These are phyloP conservation scores for Oxyura jamaicensis DNA, from an alignment of 2,113 vertebrate species.

Conservation along the genomic window DNA sequence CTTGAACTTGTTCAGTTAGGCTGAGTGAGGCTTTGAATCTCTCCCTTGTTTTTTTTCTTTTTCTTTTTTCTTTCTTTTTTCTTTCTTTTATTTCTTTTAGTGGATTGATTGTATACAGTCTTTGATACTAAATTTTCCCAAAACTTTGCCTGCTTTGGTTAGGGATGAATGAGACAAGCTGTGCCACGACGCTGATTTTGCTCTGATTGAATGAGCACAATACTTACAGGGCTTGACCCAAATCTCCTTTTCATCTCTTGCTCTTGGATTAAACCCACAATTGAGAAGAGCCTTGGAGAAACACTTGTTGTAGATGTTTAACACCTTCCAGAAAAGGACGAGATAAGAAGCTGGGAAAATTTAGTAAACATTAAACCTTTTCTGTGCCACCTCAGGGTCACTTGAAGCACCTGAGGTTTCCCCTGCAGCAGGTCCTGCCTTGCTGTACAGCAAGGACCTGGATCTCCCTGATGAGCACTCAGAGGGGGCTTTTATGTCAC, in stretches of 20 bases:
- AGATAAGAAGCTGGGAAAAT: not conserved
- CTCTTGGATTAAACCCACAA: constrained; percentile 11
- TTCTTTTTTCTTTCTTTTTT: not conserved
- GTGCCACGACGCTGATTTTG: rapidly evolving
- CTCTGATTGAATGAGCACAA: not conserved
- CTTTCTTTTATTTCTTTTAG: not conserved
- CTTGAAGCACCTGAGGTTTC: not conserved
- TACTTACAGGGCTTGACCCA: constrained; percentile 42
- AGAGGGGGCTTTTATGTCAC: not conserved
- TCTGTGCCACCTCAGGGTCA: not conserved
- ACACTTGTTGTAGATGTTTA: not conserved
- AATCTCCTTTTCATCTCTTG: constrained; percentile 16
- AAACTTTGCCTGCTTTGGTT: not conserved
- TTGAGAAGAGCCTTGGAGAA: not conserved
- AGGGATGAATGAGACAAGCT: not conserved
- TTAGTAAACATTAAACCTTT: not conserved
- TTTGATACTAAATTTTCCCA: not conserved
- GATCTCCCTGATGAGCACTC: rapidly evolving
- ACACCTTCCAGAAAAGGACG: not conserved
- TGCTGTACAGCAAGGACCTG: not conserved
- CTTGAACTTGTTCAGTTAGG: not conserved
- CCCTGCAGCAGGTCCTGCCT: not conserved
- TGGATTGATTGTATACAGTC: not conserved
- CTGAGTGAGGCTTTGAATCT: not conserved
- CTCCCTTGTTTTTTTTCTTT: not conserved